Evolutionary conservation across 2,888 invertebrate genomes (phyloP).

Genomic region (Physocephala rufipes): DNA sequence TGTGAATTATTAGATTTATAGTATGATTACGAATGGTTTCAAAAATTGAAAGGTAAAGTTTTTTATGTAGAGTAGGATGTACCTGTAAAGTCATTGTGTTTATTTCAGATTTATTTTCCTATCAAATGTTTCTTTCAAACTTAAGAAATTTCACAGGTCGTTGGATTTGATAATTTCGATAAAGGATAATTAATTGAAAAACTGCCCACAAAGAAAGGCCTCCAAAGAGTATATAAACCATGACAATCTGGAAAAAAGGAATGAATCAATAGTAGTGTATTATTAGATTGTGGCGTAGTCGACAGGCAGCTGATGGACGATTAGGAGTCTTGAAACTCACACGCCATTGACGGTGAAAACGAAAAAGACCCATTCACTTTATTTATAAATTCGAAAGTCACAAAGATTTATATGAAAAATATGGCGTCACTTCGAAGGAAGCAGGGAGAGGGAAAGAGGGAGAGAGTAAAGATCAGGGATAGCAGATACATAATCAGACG

Average conservation of each 20-base stretch:
- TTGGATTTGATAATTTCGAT: not conserved
- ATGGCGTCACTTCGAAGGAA: not conserved
- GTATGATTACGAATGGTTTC: too few species aligned
- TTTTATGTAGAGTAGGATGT: too few species aligned
- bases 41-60: too few species aligned
- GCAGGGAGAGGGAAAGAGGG: not conserved
- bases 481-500: too few species aligned
- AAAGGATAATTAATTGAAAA: conserved; percentile 5
- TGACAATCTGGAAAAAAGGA: conserved; percentile 2
- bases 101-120: too few species aligned
- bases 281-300: not conserved
- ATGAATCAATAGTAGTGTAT: conserved; percentile 16
- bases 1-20: too few species aligned
- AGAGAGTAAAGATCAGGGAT: not conserved
- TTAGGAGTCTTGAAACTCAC: conserved; percentile 22
- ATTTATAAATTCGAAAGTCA: not conserved
- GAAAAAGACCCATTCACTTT: not conserved
- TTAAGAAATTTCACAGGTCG: not conserved
- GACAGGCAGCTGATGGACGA: too few species aligned
- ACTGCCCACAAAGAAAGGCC: conserved; percentile 13
- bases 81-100: too few species aligned
- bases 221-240: not conserved
- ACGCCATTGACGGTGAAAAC: not conserved
- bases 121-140: too few species aligned
- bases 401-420: not conserved